Evolutionary conservation across 2,797 vertebrate species (phyloP), one percentile per base, ranked within the genome.

Genomic region (Chloroceryle inda): DNA sequence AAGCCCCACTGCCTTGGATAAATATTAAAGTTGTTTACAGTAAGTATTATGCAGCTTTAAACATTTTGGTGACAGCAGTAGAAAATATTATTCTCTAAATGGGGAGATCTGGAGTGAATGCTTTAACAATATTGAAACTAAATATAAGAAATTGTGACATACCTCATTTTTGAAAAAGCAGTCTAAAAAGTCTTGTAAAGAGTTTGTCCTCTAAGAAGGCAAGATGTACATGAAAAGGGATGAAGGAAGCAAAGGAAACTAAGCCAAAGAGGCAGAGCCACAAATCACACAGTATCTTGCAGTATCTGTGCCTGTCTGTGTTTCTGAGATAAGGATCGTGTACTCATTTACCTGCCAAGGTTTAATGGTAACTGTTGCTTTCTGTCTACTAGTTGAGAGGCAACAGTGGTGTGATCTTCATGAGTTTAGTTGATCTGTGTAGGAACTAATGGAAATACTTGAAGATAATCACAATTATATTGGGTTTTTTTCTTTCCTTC

Each of bases 21-120:
- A 98, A 99, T 78, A 98, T 99, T 97, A 99, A 99, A 98, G 98
- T 99, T 98, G 99, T 99, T 88, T 99, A 99, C 87, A 99, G 99
- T 99, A 97, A 98, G 99, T 98, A 97, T 89, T 78, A n/a, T 55
- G 31, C 72, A 62, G 53, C 45, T 90, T 89, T 91, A 76, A 86
- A 69, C 10, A 49, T 93, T 80, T 92, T 89, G 78, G 45, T 92
- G 69, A 66, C 58, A 80, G 55, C 75, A 75, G 47, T 45, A 91
- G 79, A 88, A 91, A 74, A 88, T 71, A 37, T 67, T 5, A 20
- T 90, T 92, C 66, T 89, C 40, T 15, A 15, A 81, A n/a, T 45
- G 13, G 63, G 45, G 50, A 79, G 33, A 66, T 66, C 40, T 91
- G 45, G 52, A 67, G 7, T 14, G 63, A 77, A 8, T 55, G 24